Evolutionary conservation across 2,797 vertebrate genomes (phyloP).

Genomic region (Aldrovandia affinis): DNA sequence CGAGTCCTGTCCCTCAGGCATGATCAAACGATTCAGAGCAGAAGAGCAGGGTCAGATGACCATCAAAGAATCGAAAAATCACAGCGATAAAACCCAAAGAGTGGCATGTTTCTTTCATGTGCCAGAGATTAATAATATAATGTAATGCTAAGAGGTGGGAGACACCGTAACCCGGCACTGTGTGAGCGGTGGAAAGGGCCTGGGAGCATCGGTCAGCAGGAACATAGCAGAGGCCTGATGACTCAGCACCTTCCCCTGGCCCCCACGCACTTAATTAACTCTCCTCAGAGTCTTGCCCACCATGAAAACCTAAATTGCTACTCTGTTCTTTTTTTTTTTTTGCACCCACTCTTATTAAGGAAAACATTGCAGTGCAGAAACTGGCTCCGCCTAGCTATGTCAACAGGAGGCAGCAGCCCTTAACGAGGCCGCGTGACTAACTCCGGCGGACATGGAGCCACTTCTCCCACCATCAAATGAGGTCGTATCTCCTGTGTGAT

Average conservation of each 20-base stretch:
- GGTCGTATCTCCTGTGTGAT: not conserved
- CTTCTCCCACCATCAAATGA: not conserved
- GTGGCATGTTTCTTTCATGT: not conserved
- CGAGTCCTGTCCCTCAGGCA: constrained; percentile 35
- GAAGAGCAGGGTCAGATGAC: constrained; percentile 38
- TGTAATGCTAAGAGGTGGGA: not conserved
- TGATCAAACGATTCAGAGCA: constrained; percentile 49
- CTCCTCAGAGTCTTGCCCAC: not conserved
- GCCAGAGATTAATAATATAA: not conserved
- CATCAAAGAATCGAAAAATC: not conserved
- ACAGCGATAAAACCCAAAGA: not conserved
- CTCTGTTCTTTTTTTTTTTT: not conserved
- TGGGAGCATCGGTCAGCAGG: constrained; percentile 28
- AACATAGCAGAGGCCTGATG: constrained; percentile 20
- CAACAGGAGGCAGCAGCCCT: not conserved
- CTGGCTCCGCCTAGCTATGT: not conserved
- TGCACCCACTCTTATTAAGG: constrained; percentile 7
- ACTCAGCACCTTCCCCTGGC: constrained; percentile 15
- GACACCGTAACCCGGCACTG: not conserved
- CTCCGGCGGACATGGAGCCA: not conserved
- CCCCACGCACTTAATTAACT: constrained; percentile 29
- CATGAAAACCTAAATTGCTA: constrained; percentile 23
- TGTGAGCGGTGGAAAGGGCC: not conserved
- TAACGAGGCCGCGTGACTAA: not conserved
- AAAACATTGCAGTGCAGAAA: constrained; percentile 31